phyloP scores from a whole-genome alignment of 2,888 invertebrate genomes.

The Caenorhabditis sp. region DNA sequence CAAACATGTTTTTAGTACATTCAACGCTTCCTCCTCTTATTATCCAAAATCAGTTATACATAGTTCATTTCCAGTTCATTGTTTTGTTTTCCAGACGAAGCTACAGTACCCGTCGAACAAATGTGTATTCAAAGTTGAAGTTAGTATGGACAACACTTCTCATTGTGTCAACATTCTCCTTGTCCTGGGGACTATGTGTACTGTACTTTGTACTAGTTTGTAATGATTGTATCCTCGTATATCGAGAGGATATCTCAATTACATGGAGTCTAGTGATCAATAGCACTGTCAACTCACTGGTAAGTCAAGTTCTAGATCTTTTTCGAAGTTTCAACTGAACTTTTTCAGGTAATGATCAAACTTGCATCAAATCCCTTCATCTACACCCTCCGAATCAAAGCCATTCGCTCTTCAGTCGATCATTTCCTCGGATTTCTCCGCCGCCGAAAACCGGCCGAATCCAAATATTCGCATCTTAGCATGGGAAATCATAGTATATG shows the following conservation, averaged over 20 bases:
- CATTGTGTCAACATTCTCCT: conserved; percentile 63
- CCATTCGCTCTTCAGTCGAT: conserved; percentile 60
- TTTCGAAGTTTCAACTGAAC: too few relatives aligned
- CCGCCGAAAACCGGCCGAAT: conserved; percentile 20
- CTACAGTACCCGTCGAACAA: conserved; percentile 33
- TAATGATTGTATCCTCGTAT: conserved; percentile 60
- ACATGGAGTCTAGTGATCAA: conserved; percentile 59
- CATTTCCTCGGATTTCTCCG: conserved; percentile 35
- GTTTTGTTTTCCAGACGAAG: conserved; percentile 19
- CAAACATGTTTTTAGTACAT: too few relatives aligned
- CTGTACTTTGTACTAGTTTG: conserved; percentile 66
- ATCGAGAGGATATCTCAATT: conserved; percentile 52
- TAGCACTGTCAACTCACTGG: conserved; percentile 61
- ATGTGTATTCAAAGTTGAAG: conserved; percentile 58
- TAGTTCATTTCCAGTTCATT: not conserved
- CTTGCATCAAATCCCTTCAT: conserved; percentile 69
- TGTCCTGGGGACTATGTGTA: conserved; percentile 68
- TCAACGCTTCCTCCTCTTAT: too few relatives aligned
- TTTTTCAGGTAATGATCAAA: conserved; percentile 67
- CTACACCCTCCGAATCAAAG: conserved; percentile 67
- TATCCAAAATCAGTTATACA: too few relatives aligned
- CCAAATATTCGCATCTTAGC: conserved; percentile 11
- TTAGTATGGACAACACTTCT: conserved; percentile 68
- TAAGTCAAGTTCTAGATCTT: conserved; percentile 29
- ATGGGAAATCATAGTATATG: conserved; percentile 6